Evolutionary conservation across 2,797 vertebrate species (phyloP).

Genomic region (Leptodactylus fallax): DNA sequence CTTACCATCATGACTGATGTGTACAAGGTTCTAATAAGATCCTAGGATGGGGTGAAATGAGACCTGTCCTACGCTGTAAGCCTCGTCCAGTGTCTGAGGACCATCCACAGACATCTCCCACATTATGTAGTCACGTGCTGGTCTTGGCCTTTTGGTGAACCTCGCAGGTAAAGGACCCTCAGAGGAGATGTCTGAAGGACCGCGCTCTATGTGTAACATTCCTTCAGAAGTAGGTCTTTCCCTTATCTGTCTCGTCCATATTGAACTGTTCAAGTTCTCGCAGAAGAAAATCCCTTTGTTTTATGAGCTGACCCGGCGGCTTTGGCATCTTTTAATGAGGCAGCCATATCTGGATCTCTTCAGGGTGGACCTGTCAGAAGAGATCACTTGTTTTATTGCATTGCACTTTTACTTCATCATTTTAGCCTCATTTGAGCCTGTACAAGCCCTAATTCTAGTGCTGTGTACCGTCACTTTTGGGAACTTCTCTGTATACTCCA

Average conservation of each 20-base stretch:
- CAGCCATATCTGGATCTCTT: slow-evolving; percentile 41
- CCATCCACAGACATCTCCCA: no score
- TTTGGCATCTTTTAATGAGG: slow-evolving; percentile 12
- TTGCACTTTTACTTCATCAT: no score
- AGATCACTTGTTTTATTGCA: no score
- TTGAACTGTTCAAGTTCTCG: slow-evolving; percentile 70
- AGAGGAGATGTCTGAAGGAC: slow-evolving; percentile 71
- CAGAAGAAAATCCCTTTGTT: slow-evolving; percentile 64
- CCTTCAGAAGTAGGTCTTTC: slow-evolving; percentile 70
- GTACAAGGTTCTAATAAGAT: no score
- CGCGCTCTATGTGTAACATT: slow-evolving; percentile 68
- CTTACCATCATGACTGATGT: no score
- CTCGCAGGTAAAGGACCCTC: slow-evolving; percentile 68
- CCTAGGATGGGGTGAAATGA: no score
- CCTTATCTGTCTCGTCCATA: slow-evolving; percentile 63
- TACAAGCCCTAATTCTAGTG: no score
- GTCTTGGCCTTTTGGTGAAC: slow-evolving; percentile 73
- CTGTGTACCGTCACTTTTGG: no score
- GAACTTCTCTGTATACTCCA: no score
- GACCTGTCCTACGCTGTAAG: no score
- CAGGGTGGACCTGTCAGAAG: slow-evolving; percentile 9
- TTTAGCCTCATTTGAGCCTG: no score
- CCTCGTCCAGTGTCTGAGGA: no score
- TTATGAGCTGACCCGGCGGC: slow-evolving; percentile 58
- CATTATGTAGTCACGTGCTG: slow-evolving; percentile 58